Evolutionary conservation across 1,140 invertebrate species (phyloP), one percentile per base, ranked within the genome.

Genomic region (Zaprionus capensis): DNA sequence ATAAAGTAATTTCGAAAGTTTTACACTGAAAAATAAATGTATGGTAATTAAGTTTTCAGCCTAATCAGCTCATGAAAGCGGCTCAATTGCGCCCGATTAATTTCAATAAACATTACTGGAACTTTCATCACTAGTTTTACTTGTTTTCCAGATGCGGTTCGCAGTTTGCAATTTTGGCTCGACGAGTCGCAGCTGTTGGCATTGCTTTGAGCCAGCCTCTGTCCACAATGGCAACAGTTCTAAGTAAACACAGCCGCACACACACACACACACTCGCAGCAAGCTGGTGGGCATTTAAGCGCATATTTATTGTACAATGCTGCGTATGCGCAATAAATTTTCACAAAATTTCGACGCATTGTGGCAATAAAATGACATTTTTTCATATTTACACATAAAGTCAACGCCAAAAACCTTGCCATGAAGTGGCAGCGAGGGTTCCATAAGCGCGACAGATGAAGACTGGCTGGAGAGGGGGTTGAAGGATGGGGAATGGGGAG

Each of bases 351-450:
- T 90, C 85, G 73, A 90, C 81, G 85, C 81, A 84, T 85, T 90
- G 85, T 90, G 82, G 85, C 85, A 90, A 90, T 90, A 85, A 88
- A 90, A 90, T 90, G 85, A 76, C 76, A 90, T 90, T 90, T 90
- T 90, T 90, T 90, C 85, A 90, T 90, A 90, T 90, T 90, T 90
- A 85, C 85, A 90, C 85, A 90, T 90, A 84, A 90, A 88, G 84
- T 90, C 85, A 90, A 78, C 57, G 84, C 71, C 66, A 71, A 58
- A 84, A 74, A 74, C 57, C 62, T 59, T 49, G 51, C 38, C 59
- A 34, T 59, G 55, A 76, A 65, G 36, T 44, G 41, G 38, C 67
- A 53, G 67, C 28, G 31, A 28, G 68, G 49, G 41, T 70, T 41
- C 44, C 49, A 15, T 34, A 76, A 66, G 77, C 64, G 46, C 64